Evolutionary conservation across 2,797 vertebrate genomes (phyloP).

Genomic region (Perodicticus potto): DNA sequence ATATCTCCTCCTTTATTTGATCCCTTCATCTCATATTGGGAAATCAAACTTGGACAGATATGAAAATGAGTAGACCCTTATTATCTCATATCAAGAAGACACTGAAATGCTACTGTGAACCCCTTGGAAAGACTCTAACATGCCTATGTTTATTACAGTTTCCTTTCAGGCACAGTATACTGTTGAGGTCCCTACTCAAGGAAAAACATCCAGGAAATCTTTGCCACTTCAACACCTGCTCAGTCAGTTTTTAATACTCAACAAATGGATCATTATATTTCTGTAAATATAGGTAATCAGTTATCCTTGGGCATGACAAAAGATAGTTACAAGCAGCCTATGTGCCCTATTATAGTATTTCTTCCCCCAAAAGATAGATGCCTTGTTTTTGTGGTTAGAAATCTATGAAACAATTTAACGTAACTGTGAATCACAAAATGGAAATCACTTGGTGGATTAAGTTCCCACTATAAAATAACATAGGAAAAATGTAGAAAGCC

Average conservation of each 20-base stretch:
- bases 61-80: background rate
- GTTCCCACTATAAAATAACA: background rate
- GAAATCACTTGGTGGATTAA: background rate
- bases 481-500: background rate
- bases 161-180: background rate
- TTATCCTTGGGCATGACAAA: background rate
- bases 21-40: background rate
- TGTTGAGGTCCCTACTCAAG: background rate
- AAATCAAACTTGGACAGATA: background rate
- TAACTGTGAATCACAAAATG: background rate
- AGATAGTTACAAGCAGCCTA: background rate
- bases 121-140: background rate
- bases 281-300: background rate
- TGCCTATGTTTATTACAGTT: background rate
- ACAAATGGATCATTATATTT: background rate
- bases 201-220: background rate
- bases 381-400: background rate
- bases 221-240: background rate
- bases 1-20: background rate
- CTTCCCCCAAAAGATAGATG: background rate
- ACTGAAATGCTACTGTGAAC: background rate
- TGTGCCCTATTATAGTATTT: background rate
- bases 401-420: background rate
- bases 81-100: background rate
- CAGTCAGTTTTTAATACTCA: background rate